Evolutionary conservation across 1,140 invertebrate genomes (phyloP).

Genomic region (Calosoma granatense): DNA sequence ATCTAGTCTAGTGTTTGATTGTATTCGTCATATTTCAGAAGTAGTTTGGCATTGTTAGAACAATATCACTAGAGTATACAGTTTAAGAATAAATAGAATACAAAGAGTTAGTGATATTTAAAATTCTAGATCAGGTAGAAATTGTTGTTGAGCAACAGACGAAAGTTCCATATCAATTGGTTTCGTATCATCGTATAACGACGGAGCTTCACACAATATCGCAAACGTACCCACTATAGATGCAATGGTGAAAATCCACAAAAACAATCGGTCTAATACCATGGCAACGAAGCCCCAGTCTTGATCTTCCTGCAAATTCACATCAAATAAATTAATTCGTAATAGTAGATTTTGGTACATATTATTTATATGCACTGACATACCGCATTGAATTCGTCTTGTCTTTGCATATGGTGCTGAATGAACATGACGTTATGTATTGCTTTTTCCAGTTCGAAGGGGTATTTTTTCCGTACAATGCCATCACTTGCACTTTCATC

Average conservation of each 20-base stretch:
- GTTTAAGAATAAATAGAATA: too few relatives aligned
- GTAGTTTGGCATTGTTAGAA: too few relatives aligned
- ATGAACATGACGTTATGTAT: conserved; percentile 94
- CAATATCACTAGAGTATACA: too few relatives aligned
- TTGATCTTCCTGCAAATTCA: conserved; percentile 70
- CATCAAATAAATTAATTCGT: background rate
- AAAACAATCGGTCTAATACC: conserved; percentile 93
- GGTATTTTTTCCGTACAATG: conserved; percentile 74
- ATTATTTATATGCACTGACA: conserved; percentile 26
- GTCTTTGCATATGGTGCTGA: conserved; percentile 84
- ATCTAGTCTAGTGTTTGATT: too few relatives aligned
- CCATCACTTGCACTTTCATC: conserved; percentile 61
- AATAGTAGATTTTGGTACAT: background rate
- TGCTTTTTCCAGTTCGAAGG: conserved; percentile 84
- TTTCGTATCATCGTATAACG: conserved; percentile 79
- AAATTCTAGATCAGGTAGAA: conserved; percentile 42
- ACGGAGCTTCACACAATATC: conserved; percentile 82
- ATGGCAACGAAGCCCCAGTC: conserved; percentile 99
- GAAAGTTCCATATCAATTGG: conserved; percentile 82
- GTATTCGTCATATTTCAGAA: too few relatives aligned
- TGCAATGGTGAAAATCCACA: conserved; percentile 91
- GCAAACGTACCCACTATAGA: conserved; percentile 81
- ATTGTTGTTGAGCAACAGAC: conserved; percentile 69
- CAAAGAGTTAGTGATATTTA: too few relatives aligned
- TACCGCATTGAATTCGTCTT: conserved; percentile 90